A percentile compares a stretch with the other conserved stretches of the same genome.
Evolutionary conservation across 1,140 invertebrate genomes (phyloP).

Genomic region (Grapholita molesta): DNA sequence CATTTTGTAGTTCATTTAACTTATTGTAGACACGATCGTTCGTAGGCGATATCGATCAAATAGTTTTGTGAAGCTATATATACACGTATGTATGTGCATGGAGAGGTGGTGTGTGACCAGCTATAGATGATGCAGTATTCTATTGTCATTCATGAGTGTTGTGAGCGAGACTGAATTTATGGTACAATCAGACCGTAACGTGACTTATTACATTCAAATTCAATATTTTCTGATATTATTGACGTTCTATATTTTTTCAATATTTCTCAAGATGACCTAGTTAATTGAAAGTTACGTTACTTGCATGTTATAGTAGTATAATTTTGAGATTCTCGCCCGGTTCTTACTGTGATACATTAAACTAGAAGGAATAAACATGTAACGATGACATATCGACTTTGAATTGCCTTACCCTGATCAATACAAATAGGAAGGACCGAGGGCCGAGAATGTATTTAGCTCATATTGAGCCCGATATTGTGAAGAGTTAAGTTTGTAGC

Average conservation of each 20-base stretch:
- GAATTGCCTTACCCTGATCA: constrained; percentile 52
- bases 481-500: constrained; percentile 64
- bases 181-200: constrained; percentile 67
- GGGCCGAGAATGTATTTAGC: constrained; percentile 70
- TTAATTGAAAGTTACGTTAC: constrained; percentile 62
- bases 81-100: constrained; percentile 35
- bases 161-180: constrained; percentile 71
- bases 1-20: constrained; percentile 72
- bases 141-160: constrained; percentile 69
- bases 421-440: constrained; percentile 57
- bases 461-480: constrained; percentile 76
- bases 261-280: constrained; percentile 49
- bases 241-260: constrained; percentile 28
- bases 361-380: constrained; percentile 42
- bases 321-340: constrained; percentile 73
- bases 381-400: constrained; percentile 43
- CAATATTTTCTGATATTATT: constrained; percentile 60
- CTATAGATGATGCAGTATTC: constrained; percentile 70
- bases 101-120: constrained; percentile 37
- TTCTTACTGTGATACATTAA: constrained; percentile 71
- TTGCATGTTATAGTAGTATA: constrained; percentile 69
- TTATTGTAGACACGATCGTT: constrained; percentile 70
- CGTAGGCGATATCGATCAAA: constrained; percentile 67
- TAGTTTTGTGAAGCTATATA: constrained; percentile 55
- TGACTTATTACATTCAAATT: constrained; percentile 41